Percentiles rank a stretch among this genome's conserved stretches.
Evolutionary conservation across 2,113 vertebrate species (phyloP).

Genomic region (Ellobius talpinus): DNA sequence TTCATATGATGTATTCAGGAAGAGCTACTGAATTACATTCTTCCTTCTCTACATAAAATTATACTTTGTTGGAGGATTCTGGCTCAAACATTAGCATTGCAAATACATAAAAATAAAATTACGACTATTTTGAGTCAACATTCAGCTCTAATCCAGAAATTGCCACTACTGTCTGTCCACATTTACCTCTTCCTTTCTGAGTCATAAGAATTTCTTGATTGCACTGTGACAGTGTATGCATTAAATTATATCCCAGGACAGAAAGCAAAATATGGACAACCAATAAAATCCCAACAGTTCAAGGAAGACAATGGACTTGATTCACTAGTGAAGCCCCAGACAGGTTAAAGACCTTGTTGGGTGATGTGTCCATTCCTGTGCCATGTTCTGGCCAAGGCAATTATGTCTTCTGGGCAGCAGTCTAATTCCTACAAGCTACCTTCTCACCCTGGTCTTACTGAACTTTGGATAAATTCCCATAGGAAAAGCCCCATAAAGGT

Average conservation of each 20-base stretch:
- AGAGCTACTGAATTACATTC: not conserved
- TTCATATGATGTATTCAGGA: not conserved
- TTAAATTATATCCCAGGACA: slow-evolving; percentile 56
- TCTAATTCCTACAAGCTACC: not conserved
- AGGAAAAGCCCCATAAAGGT: slow-evolving; percentile 47
- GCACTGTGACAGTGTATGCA: not conserved
- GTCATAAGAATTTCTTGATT: slow-evolving; percentile 26
- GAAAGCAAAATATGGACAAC: slow-evolving; percentile 56
- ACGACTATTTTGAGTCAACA: slow-evolving; percentile 7
- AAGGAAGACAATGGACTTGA: slow-evolving; percentile 15
- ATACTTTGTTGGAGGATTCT: not conserved
- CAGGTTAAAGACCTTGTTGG: slow-evolving; percentile 10
- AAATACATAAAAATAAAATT: not conserved
- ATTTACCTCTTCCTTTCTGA: not conserved
- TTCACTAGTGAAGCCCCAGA: slow-evolving; percentile 38
- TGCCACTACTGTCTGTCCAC: not conserved
- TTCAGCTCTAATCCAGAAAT: slow-evolving; percentile 2
- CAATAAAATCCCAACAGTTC: slow-evolving; percentile 57
- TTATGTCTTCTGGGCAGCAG: not conserved
- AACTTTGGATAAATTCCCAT: slow-evolving; percentile 62
- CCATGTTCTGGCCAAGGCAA: not conserved
- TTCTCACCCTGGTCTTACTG: slow-evolving; percentile 30
- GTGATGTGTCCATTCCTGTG: not conserved
- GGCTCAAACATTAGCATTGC: not conserved
- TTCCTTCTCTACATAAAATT: slow-evolving; percentile 42